Conservation (phyloP, 2,797 vertebrate genomes). For the Enteromius anoplus region DNA sequence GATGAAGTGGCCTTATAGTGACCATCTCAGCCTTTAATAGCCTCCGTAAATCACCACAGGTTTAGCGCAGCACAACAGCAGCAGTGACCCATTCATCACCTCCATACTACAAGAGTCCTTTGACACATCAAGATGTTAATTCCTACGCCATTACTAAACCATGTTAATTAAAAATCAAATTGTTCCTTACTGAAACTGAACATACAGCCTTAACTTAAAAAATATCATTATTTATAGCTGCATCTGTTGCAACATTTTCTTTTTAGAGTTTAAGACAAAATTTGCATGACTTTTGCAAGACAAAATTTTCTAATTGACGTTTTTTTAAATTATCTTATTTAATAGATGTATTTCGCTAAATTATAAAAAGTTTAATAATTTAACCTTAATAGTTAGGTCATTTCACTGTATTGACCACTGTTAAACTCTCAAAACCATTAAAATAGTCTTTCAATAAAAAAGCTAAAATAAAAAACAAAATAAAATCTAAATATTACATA, state of each 20-base stretch:
- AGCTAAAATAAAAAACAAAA: background rate
- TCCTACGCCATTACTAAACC: constrained; percentile 62
- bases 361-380: background rate
- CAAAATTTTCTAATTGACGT: background rate
- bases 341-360: background rate
- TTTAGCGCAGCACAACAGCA: constrained; percentile 60
- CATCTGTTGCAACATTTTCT: background rate
- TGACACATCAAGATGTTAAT: constrained; percentile 78
- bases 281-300: background rate
- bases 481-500: background rate
- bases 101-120: constrained; percentile 55
- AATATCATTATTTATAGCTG: background rate
- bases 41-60: constrained; percentile 74
- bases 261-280: background rate
- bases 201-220: background rate
- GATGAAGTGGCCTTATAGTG: constrained; percentile 76
- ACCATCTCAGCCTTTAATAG: constrained; percentile 78
- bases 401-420: background rate
- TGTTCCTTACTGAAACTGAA: background rate
- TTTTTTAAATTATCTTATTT: background rate
- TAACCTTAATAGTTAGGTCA: background rate
- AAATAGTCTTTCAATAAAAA: background rate
- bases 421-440: background rate
- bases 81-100: constrained; percentile 73
- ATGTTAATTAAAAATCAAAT: background rate